phyloP scores from a whole-genome alignment of 2,113 vertebrate species.

The Tetrax tetrax region DNA sequence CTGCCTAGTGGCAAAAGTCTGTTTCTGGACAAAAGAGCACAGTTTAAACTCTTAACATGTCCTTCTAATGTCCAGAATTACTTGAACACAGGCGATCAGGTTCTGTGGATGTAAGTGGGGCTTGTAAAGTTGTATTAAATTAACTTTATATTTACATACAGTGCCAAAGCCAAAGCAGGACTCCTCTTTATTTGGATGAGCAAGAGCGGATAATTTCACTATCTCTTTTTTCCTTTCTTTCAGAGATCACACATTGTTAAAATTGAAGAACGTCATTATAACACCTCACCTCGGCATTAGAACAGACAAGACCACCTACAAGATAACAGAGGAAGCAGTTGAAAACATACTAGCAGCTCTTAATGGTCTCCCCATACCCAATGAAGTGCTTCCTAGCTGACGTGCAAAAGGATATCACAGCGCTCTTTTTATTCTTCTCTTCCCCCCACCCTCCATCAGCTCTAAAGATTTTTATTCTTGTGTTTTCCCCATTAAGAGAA shows the following conservation, averaged over 20 bases:
- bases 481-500: neutral
- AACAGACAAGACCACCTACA: conserved; percentile 23
- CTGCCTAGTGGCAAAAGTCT: neutral
- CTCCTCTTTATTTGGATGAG: neutral
- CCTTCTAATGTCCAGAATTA: neutral
- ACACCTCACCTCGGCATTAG: conserved; percentile 59
- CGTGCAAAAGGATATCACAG: neutral
- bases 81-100: neutral
- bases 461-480: neutral
- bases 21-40: neutral
- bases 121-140: neutral
- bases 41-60: neutral
- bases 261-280: conserved; percentile 63
- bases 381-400: conserved; percentile 59
- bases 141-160: neutral
- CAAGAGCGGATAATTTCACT: neutral
- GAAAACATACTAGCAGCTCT: conserved; percentile 59
- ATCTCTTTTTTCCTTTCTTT: neutral
- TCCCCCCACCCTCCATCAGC: neutral
- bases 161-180: neutral
- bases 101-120: neutral
- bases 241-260: conserved; percentile 66
- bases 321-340: conserved; percentile 52
- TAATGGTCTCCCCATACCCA: conserved; percentile 41
- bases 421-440: neutral